phyloP scores from a whole-genome alignment of 2,797 vertebrate genomes.

The Malurus splendens region DNA sequence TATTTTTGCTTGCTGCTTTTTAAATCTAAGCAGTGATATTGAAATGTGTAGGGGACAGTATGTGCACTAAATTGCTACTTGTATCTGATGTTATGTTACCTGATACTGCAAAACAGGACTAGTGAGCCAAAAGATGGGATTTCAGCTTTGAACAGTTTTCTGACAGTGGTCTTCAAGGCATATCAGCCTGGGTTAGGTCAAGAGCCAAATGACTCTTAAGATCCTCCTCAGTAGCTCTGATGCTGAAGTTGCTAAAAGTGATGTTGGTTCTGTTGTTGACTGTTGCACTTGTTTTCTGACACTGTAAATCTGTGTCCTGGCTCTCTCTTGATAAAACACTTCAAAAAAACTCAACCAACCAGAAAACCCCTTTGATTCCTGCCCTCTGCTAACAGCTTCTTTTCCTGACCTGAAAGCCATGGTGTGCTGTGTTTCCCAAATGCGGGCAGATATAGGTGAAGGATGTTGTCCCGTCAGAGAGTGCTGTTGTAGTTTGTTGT shows the following conservation, averaged over 20 bases:
- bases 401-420: neutral
- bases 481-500: neutral
- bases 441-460: neutral
- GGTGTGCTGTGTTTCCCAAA: accelerated
- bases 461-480: neutral
- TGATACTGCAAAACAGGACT: accelerated
- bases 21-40: neutral
- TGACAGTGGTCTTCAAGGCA: neutral
- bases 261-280: neutral
- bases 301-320: neutral
- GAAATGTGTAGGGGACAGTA: neutral
- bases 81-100: neutral
- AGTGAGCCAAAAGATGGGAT: neutral
- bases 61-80: neutral
- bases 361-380: neutral
- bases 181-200: neutral
- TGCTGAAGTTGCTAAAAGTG: neutral
- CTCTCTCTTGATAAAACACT: neutral
- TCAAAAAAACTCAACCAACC: neutral
- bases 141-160: neutral
- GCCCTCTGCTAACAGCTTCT: neutral
- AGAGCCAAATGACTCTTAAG: neutral
- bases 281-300: neutral
- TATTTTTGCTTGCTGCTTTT: neutral
- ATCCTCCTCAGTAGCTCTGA: neutral